Percentiles rank a stretch among this genome's conserved stretches.
These are phyloP conservation scores for Euspilapteryx auroguttella DNA, from an alignment of 2,888 invertebrate genomes.

Conservation along the genomic window DNA sequence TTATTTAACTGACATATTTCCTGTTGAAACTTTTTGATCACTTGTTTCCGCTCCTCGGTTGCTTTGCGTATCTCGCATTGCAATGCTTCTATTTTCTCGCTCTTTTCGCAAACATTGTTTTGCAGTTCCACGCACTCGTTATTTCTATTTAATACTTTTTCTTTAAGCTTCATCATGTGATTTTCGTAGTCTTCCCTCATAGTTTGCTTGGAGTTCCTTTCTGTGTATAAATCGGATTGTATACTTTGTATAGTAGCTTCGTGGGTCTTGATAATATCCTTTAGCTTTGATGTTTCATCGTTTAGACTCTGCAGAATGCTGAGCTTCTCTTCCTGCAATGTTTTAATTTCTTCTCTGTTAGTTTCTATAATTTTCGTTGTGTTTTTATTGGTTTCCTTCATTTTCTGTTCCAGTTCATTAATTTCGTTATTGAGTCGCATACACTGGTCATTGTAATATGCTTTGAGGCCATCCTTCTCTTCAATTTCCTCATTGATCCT, in stretches of 20 bases:
- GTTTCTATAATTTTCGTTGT: slow-evolving; percentile 21
- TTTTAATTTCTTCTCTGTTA: slow-evolving; percentile 32
- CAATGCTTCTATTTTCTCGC: slow-evolving; percentile 29
- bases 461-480: slow-evolving; percentile 23
- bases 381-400: slow-evolving; percentile 24
- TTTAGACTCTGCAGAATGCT: slow-evolving; percentile 28
- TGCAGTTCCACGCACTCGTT: slow-evolving; percentile 42
- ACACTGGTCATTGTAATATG: slow-evolving; percentile 23
- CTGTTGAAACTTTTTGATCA: not conserved
- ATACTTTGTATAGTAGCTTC: slow-evolving; percentile 11
- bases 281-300: slow-evolving; percentile 29
- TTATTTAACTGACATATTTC: not conserved
- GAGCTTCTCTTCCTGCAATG: slow-evolving; percentile 35
- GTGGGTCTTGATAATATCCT: slow-evolving; percentile 17
- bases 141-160: slow-evolving; percentile 37
- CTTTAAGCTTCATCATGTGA: slow-evolving; percentile 36
- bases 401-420: slow-evolving; percentile 31
- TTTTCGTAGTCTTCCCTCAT: slow-evolving; percentile 34
- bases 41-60: slow-evolving; percentile 12
- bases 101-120: slow-evolving; percentile 29
- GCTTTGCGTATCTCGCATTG: slow-evolving; percentile 25
- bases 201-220: slow-evolving; percentile 23
- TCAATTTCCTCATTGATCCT: slow-evolving; percentile 36
- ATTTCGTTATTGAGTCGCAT: slow-evolving; percentile 32
- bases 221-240: slow-evolving; percentile 22